A percentile compares a stretch with the other conserved stretches of the same genome.
Conservation (phyloP, 2,113 vertebrate genomes). For the Zeus faber region DNA sequence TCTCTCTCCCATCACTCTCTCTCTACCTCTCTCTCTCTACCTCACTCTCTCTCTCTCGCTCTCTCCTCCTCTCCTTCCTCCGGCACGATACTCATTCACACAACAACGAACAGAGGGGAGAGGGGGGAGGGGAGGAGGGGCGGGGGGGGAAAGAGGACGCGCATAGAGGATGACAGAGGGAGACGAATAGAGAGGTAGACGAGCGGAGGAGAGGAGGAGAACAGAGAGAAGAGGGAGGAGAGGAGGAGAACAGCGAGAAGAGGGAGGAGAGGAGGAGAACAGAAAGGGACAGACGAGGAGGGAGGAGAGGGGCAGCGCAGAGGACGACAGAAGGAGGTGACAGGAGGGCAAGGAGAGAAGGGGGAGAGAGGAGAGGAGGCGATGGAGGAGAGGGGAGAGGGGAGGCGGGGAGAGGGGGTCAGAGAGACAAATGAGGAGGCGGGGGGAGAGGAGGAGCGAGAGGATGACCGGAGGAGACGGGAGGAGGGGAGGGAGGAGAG, state of each 20-base stretch:
- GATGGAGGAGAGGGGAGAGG: conserved; percentile 8
- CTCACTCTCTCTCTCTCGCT: too few species aligned
- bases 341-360: background rate
- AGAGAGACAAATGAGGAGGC: background rate
- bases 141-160: conserved; percentile 21
- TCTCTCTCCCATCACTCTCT: too few species aligned
- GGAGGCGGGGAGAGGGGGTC: conserved; percentile 2
- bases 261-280: conserved; percentile 7
- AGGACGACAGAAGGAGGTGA: background rate
- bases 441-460: conserved; percentile 5
- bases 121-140: conserved; percentile 7
- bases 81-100: too few species aligned
- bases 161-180: conserved; percentile 27
- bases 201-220: conserved; percentile 3
- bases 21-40: too few species aligned
- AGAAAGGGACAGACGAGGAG: conserved; percentile 3
- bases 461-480: background rate
- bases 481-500: background rate
- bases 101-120: background rate
- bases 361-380: background rate
- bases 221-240: background rate
- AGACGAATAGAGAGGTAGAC: conserved; percentile 26
- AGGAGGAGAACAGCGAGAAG: background rate
- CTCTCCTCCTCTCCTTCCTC: too few species aligned
- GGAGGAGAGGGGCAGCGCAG: conserved; percentile 1